Base-by-base conservation (phyloP, 1,140 invertebrate genomes). In the Penaeus indicus region DNA sequence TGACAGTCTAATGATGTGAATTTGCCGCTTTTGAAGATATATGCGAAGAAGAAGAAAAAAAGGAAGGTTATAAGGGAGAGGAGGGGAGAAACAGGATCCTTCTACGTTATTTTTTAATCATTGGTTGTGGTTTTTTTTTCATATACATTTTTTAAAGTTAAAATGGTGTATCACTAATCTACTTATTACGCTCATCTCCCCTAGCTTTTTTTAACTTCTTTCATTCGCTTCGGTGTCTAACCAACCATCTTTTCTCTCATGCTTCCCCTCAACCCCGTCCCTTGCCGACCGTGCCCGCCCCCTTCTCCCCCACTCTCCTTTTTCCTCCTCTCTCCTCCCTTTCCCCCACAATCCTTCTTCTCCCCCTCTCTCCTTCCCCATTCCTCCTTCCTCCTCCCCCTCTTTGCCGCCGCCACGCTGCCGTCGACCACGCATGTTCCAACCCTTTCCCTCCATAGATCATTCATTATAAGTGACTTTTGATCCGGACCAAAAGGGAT, bases 381-480 rank as follows among this genome's bases (percentile, higher is more conserved):
- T 13, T 47, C 47, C 47, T 13, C 47, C 11, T 16, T 25, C 63
- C 32, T 64, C 32, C 47, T 18, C 61, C 38, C 62, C 27, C 16
- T 60, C 63, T 38, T 72, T 60, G 21, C 75, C 72, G 32, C 72
- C 77, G n/a, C 13, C 22, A n/a, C 25, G n/a, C 27, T n/a, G 25
- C 72, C 63, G 13, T 32, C 67, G 32, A 72, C 67, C 85, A 67
- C 42, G 81, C 81, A 61, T 83, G 62, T 83, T 67, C 86, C 47
- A 83, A 82, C 86, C 86, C 80, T 83, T 75, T 61, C 27, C 38
- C 86, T 47, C 86, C 86, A 88, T 88, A 88, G 86, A 88, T 88
- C 86, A 88, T 88, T 88, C 86, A 88, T 88, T 88, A 88, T 88
- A 88, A 88, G 86, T 88, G 86, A 88, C 86, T 88, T 84, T 88